These are phyloP conservation scores for Drosophila borborema DNA, from an alignment of 2,888 invertebrate genomes.

Conservation along the genomic window DNA sequence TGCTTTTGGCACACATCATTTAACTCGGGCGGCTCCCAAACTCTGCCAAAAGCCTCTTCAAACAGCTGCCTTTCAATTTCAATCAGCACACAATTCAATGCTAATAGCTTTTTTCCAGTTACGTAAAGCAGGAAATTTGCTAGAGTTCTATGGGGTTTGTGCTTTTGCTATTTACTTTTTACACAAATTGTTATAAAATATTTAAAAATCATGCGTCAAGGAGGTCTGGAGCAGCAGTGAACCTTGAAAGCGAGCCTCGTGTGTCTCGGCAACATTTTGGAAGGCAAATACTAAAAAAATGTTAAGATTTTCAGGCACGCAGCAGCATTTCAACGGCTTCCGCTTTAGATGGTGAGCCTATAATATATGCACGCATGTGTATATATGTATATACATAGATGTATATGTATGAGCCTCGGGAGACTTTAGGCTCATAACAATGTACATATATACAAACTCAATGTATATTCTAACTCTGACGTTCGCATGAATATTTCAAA, in stretches of 20 bases:
- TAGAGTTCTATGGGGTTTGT: background rate
- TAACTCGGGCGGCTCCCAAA: conserved; percentile 48
- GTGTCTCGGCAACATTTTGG: conserved; percentile 16
- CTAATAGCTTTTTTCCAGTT: conserved; percentile 50
- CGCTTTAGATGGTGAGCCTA: conserved; percentile 37
- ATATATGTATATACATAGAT: too few species aligned
- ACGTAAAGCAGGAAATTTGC: conserved; percentile 18
- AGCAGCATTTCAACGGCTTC: conserved; percentile 27
- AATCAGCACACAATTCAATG: conserved; percentile 62
- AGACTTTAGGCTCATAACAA: conserved; percentile 54
- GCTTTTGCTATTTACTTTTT: conserved; percentile 63
- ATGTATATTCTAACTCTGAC: conserved; percentile 16
- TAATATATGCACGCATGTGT: conserved; percentile 61
- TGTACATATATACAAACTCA: conserved; percentile 13
- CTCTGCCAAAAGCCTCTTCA: conserved; percentile 42
- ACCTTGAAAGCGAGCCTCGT: conserved; percentile 49
- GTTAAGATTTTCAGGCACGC: conserved; percentile 51
- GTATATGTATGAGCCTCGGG: conserved; percentile 26
- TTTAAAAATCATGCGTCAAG: conserved; percentile 69
- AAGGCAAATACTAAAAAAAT: conserved; percentile 25
- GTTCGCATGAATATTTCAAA: conserved; percentile 73
- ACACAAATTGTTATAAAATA: conserved; percentile 71
- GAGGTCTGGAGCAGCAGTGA: conserved; percentile 37
- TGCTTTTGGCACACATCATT: conserved; percentile 65
- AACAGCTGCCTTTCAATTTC: conserved; percentile 64